Base-by-base conservation (phyloP, 1,140 invertebrate genomes). In the Ooceraea biroi region DNA sequence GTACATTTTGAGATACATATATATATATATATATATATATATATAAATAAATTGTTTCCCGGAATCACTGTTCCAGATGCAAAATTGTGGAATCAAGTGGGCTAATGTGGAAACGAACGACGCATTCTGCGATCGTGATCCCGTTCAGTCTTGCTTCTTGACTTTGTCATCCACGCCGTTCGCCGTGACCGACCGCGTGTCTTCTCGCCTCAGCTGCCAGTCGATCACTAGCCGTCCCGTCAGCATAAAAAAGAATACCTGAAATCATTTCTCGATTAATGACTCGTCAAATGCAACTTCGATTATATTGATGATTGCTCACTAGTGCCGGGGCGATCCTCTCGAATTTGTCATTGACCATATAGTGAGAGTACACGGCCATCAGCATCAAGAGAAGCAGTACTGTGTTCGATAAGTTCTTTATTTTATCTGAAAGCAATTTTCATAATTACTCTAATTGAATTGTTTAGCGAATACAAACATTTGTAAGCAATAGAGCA, bases 181-280 rank as follows among this genome's bases (percentile, higher is more conserved):
- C 8, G 91, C 92, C 11, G 90, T 93, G 25, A 91, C 74, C 7
- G 92, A 84, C 82, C 92, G 91, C 22, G 87, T 89, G 72, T 92
- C 89, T 90, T 95, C 93, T 52, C 95, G 92, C 87, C 94, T 94
- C 0, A 96, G 84, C 86, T 97, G 96, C 91, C 95, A 96, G 77
- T 96, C 96, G 65, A 97, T 97, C 17, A 99, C 97, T 57, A 99
- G 94, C 84, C 99, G 96, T 88, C 98, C 99, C 61, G 96, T 97
- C n/a, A 99, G 94, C 97, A 99, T 98, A 89, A 99, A 98, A 90
- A 98, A 97, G 94, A 99, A 99, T 17, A 99, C 96, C 95, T 96
- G 89, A 71, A 86, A 86, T 36, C 50, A 27, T 68, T 52, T 58
- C 0, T 27, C 3, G 41, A 7, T 48, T 65, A 12, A 57, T 11